phyloP scores from a whole-genome alignment of 2,888 invertebrate genomes.

The Orthosia cruda region DNA sequence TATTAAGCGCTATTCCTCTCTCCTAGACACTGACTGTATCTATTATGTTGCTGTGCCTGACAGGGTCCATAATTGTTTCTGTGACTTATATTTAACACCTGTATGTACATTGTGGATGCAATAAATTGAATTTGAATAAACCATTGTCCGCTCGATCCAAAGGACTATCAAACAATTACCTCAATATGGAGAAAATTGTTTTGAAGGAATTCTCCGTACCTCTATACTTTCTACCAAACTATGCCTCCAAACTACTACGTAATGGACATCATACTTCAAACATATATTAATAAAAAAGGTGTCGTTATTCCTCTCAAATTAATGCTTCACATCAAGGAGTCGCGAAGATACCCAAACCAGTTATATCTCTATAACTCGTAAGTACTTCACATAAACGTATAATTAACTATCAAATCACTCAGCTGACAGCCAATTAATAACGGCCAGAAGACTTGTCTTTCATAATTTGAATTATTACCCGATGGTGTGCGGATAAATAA shows the following conservation, averaged over 20 bases:
- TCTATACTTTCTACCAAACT: background rate
- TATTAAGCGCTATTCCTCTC: no score
- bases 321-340: slow-evolving; percentile 56
- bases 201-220: no score
- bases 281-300: slow-evolving; percentile 47
- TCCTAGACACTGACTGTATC: no score
- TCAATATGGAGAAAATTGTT: background rate
- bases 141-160: background rate
- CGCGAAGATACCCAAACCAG: slow-evolving; percentile 61
- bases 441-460: slow-evolving; percentile 63
- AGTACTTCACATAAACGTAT: slow-evolving; percentile 62
- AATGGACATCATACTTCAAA: slow-evolving; percentile 33
- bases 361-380: slow-evolving; percentile 64
- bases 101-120: no score
- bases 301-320: slow-evolving; percentile 47
- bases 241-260: background rate
- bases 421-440: slow-evolving; percentile 69
- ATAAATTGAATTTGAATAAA: no score
- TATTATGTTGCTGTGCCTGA: no score
- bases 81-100: no score
- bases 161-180: background rate
- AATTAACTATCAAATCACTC: slow-evolving; percentile 70
- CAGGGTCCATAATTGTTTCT: no score
- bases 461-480: slow-evolving; percentile 68
- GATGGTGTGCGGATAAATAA: slow-evolving; percentile 69